These are phyloP conservation scores for Pentalonia nigronervosa DNA, from an alignment of 1,140 invertebrate genomes.

Conservation along the genomic window DNA sequence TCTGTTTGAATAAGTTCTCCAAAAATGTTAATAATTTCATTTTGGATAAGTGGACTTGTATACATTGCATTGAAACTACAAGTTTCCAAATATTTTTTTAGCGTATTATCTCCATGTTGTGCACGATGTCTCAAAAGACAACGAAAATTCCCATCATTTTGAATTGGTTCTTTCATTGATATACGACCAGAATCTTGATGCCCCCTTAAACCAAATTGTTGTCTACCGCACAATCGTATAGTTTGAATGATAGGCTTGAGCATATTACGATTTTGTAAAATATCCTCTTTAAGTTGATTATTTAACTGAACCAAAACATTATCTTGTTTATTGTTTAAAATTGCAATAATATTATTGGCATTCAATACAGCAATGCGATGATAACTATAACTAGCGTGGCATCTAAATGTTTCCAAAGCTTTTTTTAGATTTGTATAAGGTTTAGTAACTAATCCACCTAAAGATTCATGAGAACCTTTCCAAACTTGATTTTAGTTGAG, in stretches of 20 bases:
- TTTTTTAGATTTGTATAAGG: constrained; percentile 22
- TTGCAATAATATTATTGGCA: constrained; percentile 14
- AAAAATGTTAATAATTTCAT: too few relatives aligned
- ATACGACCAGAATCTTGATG: constrained; percentile 7
- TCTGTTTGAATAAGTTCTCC: too few relatives aligned
- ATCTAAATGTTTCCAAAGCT: constrained; percentile 29
- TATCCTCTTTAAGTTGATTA: background rate
- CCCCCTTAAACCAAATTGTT: constrained; percentile 16
- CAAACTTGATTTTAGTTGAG: background rate
- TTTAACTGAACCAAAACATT: background rate
- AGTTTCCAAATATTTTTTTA: constrained; percentile 38
- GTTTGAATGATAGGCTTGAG: background rate
- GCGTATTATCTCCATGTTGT: constrained; percentile 11
- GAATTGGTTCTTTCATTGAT: too few relatives aligned
- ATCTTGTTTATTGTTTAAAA: constrained; percentile 22
- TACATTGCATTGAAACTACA: constrained; percentile 52
- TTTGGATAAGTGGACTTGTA: too few relatives aligned
- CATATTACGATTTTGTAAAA: too few relatives aligned
- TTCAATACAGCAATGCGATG: background rate
- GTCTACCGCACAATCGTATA: constrained; percentile 10
- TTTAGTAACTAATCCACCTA: background rate
- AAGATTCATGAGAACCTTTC: background rate
- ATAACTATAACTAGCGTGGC: background rate
- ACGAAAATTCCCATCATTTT: too few relatives aligned
- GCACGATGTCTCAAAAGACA: background rate